phyloP scores from a whole-genome alignment of 2,113 vertebrate species.

The Thalassarche chlororhynchos region DNA sequence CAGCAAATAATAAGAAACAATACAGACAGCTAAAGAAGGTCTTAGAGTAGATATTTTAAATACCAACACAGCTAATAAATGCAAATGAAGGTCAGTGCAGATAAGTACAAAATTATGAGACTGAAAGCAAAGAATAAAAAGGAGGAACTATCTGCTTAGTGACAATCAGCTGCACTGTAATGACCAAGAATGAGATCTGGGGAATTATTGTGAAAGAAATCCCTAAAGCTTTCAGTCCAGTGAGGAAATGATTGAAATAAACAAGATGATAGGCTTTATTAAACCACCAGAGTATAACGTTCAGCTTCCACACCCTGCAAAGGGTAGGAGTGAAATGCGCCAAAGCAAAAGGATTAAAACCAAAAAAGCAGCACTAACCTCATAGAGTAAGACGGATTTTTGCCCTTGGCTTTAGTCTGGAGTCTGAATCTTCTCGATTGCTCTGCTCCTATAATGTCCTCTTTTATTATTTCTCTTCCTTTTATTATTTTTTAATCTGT shows the following conservation, averaged over 20 bases:
- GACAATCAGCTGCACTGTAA: slow-evolving; percentile 71
- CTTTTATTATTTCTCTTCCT: slow-evolving; percentile 30
- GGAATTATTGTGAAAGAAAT: slow-evolving; percentile 76
- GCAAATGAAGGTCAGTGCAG: slow-evolving; percentile 77
- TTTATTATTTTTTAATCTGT: slow-evolving; percentile 46
- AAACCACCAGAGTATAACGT: slow-evolving; percentile 27
- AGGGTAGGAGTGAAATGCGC: slow-evolving; percentile 26
- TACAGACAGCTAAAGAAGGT: slow-evolving; percentile 69
- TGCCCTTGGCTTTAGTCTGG: slow-evolving; percentile 42
- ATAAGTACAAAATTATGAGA: slow-evolving; percentile 80
- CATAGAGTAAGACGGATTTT: not conserved
- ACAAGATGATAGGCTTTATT: slow-evolving; percentile 56
- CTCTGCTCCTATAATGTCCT: not conserved
- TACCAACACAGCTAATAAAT: slow-evolving; percentile 78
- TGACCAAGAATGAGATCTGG: slow-evolving; percentile 75
- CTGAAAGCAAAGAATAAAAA: slow-evolving; percentile 75
- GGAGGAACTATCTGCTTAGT: slow-evolving; percentile 73
- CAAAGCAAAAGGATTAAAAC: slow-evolving; percentile 44
- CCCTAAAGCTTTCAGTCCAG: slow-evolving; percentile 71
- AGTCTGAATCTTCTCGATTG: slow-evolving; percentile 14
- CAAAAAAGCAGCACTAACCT: not conserved
- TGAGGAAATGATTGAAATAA: slow-evolving; percentile 68
- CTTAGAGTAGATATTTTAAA: slow-evolving; percentile 74
- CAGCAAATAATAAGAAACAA: slow-evolving; percentile 76
- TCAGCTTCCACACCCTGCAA: slow-evolving; percentile 8